A percentile compares a stretch with the other conserved stretches of the same genome.
These are phyloP conservation scores for Oxycera nigricornis DNA, from an alignment of 2,888 invertebrate species.

Conservation along the genomic window DNA sequence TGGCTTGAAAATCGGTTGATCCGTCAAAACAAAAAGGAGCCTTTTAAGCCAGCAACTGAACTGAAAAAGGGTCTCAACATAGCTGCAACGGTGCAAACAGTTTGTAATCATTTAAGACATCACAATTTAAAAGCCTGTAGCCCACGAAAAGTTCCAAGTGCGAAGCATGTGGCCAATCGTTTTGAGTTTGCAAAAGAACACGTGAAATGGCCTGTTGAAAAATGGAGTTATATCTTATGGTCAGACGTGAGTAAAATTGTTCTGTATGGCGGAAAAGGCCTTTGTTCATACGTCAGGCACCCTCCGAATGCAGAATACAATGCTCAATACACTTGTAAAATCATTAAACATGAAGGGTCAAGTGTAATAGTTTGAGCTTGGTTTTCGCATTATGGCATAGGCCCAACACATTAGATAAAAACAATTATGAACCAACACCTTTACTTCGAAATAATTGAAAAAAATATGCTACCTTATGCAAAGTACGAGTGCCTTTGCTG, in stretches of 20 bases:
- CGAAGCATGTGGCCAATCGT: constrained; percentile 9
- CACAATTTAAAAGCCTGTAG: background rate
- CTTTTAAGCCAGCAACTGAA: constrained; percentile 8
- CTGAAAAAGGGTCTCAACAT: background rate
- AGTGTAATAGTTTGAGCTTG: background rate
- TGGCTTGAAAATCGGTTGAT: background rate
- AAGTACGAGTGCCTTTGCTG: background rate
- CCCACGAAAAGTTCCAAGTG: constrained; percentile 1
- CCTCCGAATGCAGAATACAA: constrained; percentile 19
- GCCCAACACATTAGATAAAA: constrained; percentile 21
- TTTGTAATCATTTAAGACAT: background rate
- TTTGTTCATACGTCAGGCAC: background rate
- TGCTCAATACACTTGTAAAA: constrained; percentile 10
- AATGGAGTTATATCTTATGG: constrained; percentile 26
- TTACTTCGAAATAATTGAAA: constrained; percentile 11
- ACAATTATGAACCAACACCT: constrained; percentile 18
- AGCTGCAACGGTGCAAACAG: background rate
- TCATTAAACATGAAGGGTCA: background rate
- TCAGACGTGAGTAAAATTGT: constrained; percentile 21
- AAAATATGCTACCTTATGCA: too few relatives aligned
- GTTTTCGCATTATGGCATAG: constrained; percentile 4
- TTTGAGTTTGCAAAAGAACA: constrained; percentile 23
- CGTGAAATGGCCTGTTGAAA: constrained; percentile 17
- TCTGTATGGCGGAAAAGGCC: background rate
- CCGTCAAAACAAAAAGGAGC: background rate